A percentile compares a stretch with the other conserved stretches of the same genome.
phyloP scores from a whole-genome alignment of 2,797 vertebrate species.

The Trichosurus vulpecula region DNA sequence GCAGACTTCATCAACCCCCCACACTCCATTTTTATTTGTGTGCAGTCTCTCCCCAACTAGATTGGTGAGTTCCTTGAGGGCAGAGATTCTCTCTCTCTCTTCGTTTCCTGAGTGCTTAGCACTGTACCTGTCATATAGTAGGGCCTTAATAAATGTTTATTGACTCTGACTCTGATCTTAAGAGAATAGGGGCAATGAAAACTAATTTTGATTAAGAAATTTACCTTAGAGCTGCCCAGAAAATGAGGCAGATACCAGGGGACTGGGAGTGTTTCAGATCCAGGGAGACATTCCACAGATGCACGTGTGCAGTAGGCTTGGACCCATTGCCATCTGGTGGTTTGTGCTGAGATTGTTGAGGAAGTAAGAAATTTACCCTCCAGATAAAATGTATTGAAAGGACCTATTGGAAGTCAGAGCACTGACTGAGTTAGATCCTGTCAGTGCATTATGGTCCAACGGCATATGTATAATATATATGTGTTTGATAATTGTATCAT shows the following conservation, averaged over 20 bases:
- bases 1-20: no score
- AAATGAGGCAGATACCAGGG: neutral
- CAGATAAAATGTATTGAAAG: neutral
- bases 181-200: neutral
- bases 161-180: neutral
- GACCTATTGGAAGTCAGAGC: neutral
- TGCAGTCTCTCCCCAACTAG: neutral
- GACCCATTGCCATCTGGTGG: neutral
- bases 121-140: neutral
- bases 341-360: neutral
- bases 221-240: neutral
- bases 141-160: neutral
- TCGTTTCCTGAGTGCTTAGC: neutral
- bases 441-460: neutral
- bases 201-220: neutral
- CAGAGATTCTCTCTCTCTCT: neutral
- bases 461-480: neutral
- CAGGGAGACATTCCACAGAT: neutral
- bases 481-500: neutral
- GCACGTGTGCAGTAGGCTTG: neutral
- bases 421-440: neutral
- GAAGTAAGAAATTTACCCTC: neutral
- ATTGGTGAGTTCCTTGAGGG: neutral
- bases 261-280: neutral
- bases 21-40: neutral